Evolutionary conservation across 2,888 invertebrate species (phyloP).

Genomic region (Caenorhabditis parvicauda): DNA sequence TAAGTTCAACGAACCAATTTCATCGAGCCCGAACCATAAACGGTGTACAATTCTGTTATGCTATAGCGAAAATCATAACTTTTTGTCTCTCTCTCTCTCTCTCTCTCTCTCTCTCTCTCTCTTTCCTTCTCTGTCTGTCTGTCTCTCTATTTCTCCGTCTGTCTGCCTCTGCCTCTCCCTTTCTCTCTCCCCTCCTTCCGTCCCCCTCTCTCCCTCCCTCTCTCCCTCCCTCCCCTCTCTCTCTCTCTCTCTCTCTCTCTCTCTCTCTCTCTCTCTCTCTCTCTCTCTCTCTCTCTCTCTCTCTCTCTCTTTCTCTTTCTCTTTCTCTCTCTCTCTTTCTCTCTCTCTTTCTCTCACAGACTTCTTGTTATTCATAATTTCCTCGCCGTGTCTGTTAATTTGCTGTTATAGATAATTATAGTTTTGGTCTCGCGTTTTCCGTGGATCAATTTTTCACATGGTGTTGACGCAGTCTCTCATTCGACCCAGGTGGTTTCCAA

Average conservation of each 20-base stretch:
- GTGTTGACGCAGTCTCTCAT: background rate
- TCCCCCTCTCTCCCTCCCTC: background rate
- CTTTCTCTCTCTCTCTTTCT: background rate
- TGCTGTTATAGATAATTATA: background rate
- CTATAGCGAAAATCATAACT: background rate
- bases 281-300: conserved; percentile 1
- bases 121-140: conserved; percentile 10
- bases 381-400: background rate
- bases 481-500: too few species aligned
- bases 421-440: too few species aligned
- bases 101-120: conserved; percentile 13
- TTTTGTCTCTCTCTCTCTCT: conserved; percentile 5
- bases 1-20: too few species aligned
- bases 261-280: conserved; percentile 5
- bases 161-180: conserved; percentile 4
- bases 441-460: background rate
- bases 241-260: conserved; percentile 5
- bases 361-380: background rate
- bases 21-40: too few species aligned
- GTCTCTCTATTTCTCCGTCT: conserved; percentile 13
- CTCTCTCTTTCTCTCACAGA: background rate
- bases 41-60: too few species aligned
- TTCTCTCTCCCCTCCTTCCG: background rate
- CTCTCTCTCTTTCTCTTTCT: background rate
- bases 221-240: conserved; percentile 8